These are phyloP conservation scores for Hemitrygon akajei DNA, from an alignment of 2,797 vertebrate species.

Conservation along the genomic window DNA sequence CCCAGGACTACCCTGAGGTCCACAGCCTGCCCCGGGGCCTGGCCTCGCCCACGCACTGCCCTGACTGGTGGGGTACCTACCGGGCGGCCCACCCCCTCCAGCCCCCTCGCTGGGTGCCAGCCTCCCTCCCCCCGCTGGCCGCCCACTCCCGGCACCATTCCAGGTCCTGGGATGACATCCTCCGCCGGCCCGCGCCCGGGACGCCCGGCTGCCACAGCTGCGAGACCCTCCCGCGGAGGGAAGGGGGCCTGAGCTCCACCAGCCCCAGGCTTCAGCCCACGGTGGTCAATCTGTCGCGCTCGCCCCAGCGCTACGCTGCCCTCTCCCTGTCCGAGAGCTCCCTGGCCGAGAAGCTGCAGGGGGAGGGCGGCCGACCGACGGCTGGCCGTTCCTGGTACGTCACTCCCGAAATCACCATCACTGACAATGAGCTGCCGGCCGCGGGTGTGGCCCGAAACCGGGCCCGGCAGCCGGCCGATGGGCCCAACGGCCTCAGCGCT, in stretches of 20 bases:
- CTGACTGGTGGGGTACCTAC: slow-evolving; percentile 77
- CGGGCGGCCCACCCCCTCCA: slow-evolving; percentile 44
- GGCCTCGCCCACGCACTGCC: slow-evolving; percentile 63
- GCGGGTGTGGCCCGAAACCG: slow-evolving; percentile 56
- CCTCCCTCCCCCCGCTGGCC: slow-evolving; percentile 55
- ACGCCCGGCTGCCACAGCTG: slow-evolving; percentile 82
- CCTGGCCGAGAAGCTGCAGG: slow-evolving; percentile 71
- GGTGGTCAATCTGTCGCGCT: slow-evolving; percentile 89
- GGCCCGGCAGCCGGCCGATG: slow-evolving; percentile 43
- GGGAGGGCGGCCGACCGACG: slow-evolving; percentile 59
- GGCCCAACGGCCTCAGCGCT: slow-evolving; percentile 41
- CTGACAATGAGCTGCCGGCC: slow-evolving; percentile 82
- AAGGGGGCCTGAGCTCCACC: slow-evolving; percentile 60
- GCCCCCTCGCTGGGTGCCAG: slow-evolving; percentile 15
- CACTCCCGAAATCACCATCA: slow-evolving; percentile 94
- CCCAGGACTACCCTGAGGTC: slow-evolving; percentile 66
- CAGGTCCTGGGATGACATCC: slow-evolving; percentile 93
- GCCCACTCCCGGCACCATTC: slow-evolving; percentile 77
- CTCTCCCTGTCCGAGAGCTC: slow-evolving; percentile 89
- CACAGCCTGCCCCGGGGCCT: slow-evolving; percentile 71
- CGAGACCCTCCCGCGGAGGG: slow-evolving; percentile 77
- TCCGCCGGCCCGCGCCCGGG: slow-evolving; percentile 67
- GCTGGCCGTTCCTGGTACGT: slow-evolving; percentile 79
- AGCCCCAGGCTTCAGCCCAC: slow-evolving; percentile 74
- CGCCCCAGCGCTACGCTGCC: slow-evolving; percentile 85